Base-by-base conservation (phyloP, 2,797 vertebrate species). In the Podarcis siculus region DNA sequence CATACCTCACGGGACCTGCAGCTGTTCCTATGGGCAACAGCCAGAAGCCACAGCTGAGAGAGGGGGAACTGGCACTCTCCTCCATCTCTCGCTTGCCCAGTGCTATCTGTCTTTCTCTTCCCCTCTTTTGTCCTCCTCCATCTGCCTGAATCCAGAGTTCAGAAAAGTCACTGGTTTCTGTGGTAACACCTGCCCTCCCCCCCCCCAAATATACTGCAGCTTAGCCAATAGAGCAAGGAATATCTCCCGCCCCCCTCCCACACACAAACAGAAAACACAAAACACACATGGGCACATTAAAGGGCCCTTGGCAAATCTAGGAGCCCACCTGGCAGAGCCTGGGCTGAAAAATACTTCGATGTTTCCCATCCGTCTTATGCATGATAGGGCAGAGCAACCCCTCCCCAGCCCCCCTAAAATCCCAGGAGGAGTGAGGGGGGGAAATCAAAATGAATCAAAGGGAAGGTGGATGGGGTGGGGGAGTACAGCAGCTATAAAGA, bases 81-180 rank as follows among this genome's bases (percentile, higher is more conserved):
- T 19, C 61, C 76, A 39, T 69, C 69, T 66, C 73, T 79, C 67
- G 2, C 55, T 67, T 75, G 55, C 77, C 83, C 87, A 95, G 90
- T 94, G 94, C 93, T 66, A 55, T 90, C 90, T 92, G 95, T 94
- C 95, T 91, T 95, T 95, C 86, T 92, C 90, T 93, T 89, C 90
- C 85, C 88, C 91, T 88, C 90, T 94, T 95, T 95, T 94, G 95
- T 94, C 92, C 91, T 82, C 88, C 86, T 95, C 95, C 95, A 96
- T 94, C 95, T 95, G 95, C 95, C 94, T 92, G 91, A 94, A 80
- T 94, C 86, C 86, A 94, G 93, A 92, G 95, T 95, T 94, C 94
- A 90, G 93, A 92, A 94, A 95, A 95, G 95, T 95, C 94, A 94
- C 91, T 76, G 89, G 95, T 96, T 95, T 94, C 95, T 95, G 92